Evolutionary conservation across 2,113 vertebrate genomes (phyloP).

Genomic region (Sturnira hondurensis): DNA sequence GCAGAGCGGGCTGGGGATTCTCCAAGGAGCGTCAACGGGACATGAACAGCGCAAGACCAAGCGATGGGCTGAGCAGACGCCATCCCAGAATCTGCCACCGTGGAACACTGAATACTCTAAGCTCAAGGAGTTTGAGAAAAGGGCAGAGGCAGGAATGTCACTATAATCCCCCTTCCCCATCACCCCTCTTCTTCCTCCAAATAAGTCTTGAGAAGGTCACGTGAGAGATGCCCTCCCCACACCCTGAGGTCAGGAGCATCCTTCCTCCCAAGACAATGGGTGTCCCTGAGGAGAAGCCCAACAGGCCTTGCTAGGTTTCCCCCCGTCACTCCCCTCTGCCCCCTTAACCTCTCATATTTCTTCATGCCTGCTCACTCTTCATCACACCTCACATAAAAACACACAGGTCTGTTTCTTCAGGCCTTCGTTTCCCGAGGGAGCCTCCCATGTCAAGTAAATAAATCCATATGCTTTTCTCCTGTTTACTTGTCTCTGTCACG

Average conservation of each 20-base stretch:
- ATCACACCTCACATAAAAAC: not conserved
- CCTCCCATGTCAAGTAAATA: not conserved
- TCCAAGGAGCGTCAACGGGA: not conserved
- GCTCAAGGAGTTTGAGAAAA: not conserved
- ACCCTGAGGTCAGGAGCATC: not conserved
- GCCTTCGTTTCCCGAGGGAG: not conserved
- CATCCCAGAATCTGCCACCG: not conserved
- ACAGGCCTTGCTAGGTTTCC: not conserved
- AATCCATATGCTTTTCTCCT: not conserved
- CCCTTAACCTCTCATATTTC: no score
- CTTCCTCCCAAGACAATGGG: not conserved
- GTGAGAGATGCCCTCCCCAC: not conserved
- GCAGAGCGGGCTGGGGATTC: no score
- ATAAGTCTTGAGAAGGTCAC: accelerated
- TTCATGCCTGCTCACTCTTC: accelerated
- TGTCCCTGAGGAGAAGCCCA: not conserved
- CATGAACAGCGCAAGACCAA: accelerated
- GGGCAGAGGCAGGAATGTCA: not conserved
- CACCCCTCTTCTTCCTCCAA: not conserved
- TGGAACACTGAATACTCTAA: not conserved
- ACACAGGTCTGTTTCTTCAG: accelerated
- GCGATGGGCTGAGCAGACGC: not conserved
- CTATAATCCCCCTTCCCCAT: no score
- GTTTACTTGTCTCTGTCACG: not conserved
- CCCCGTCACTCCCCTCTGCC: not conserved